phyloP scores from a whole-genome alignment of 2,113 vertebrate genomes.

The Oxyruncus cristatus region DNA sequence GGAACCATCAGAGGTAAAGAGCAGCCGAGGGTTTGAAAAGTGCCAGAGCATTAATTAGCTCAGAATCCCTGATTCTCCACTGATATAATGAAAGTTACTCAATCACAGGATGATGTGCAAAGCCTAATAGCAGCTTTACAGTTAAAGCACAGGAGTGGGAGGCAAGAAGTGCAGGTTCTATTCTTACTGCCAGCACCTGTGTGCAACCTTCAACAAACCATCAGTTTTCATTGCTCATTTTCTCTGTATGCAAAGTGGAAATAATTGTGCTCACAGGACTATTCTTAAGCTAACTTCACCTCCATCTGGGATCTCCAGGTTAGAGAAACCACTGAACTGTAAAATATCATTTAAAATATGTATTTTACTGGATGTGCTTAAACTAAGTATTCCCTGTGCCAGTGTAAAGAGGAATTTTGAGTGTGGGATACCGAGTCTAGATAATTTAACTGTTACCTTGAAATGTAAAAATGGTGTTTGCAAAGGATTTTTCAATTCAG shows the following conservation, averaged over 20 bases:
- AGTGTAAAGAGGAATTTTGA: background rate
- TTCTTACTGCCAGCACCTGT: slow-evolving; percentile 7
- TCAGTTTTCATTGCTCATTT: slow-evolving; percentile 31
- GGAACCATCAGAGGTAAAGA: slow-evolving; percentile 22
- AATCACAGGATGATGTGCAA: background rate
- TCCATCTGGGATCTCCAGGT: slow-evolving; percentile 33
- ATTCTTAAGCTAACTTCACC: slow-evolving; percentile 37
- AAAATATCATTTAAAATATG: slow-evolving; percentile 56
- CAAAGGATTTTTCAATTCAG: slow-evolving; percentile 20
- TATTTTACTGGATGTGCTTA: slow-evolving; percentile 35
- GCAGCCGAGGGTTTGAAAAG: slow-evolving; percentile 24
- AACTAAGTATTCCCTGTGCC: slow-evolving; percentile 37
- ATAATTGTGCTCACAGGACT: slow-evolving; percentile 46
- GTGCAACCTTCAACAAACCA: slow-evolving; percentile 23
- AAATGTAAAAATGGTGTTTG: background rate
- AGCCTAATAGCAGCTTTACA: background rate
- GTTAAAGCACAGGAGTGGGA: background rate
- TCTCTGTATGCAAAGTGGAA: slow-evolving; percentile 25
- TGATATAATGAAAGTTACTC: slow-evolving; percentile 33
- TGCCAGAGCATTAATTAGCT: slow-evolving; percentile 53
- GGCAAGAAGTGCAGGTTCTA: background rate
- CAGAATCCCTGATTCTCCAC: slow-evolving; percentile 28
- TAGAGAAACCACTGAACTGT: slow-evolving; percentile 48
- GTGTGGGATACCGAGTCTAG: background rate
- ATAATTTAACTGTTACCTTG: slow-evolving; percentile 45